Evolutionary conservation across 2,113 vertebrate species (phyloP), one percentile per base, ranked within the genome.

Genomic region (Tyrannus savana): DNA sequence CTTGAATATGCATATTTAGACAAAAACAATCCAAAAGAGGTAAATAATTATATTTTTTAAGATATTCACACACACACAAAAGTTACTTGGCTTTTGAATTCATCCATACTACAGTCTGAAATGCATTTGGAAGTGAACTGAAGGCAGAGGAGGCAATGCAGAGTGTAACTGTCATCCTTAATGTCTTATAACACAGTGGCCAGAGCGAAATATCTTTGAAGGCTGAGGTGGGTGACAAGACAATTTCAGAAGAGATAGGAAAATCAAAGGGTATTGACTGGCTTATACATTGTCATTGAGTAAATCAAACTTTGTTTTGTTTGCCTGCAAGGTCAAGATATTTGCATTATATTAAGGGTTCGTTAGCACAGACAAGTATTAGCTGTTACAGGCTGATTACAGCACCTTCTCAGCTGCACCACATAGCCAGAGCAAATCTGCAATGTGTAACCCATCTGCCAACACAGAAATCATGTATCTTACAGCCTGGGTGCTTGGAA

Each of bases 91-190:
- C 75, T 79, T 96, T 85, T 86, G 89, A n/a, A 46, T 28, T 82
- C 46, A 78, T 50, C 64, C 73, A 31, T n/a, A 17, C 31, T 6
- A 52, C 10, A 47, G 14, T 4, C 72, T 33, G 69, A 87, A 92
- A 53, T 7, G 58, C 50, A 66, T 87, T 60, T 89, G 69, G 83
- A 41, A 2, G 66, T 41, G 52, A 76, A 59, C 47, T 74, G 79
- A 84, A 84, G 77, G 77, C 71, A 82, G 44, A 79, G 79, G 37
- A 73, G 84, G 76, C 87, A 94, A 73, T 2, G 6, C 67, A 67
- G 79, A 50, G 56, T 81, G 73, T 87, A 89, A 52, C 60, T 94
- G 91, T 78, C 87, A 93, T 64, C 56, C n/a, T 82, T 44, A 82
- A 53, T 87, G 84, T 56, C 91, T 81, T 46, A 22, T 19, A 89